Conservation (phyloP, 2,888 invertebrate species). For the Hydroisotoma schaefferi region DNA sequence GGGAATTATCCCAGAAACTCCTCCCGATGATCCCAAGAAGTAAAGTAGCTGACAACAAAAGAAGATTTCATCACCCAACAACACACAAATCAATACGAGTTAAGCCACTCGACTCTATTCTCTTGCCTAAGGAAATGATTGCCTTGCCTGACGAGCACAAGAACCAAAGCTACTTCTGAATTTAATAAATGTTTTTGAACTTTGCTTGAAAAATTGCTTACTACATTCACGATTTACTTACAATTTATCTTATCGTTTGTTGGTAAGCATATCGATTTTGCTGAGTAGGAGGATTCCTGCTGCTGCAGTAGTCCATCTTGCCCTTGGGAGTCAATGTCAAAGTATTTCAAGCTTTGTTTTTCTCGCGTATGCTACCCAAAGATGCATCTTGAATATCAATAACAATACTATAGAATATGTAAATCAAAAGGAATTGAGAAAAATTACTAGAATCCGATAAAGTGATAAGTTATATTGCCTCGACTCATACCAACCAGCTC, state of each 20-base stretch:
- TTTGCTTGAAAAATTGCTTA: neutral
- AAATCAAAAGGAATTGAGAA: conserved; percentile 1
- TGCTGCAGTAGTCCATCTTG: neutral
- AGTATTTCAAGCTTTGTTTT: neutral
- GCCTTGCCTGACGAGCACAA: too few species aligned
- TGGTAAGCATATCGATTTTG: too few species aligned
- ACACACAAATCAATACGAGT: conserved; percentile 17
- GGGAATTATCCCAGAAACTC: conserved; percentile 9
- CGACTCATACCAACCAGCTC: neutral
- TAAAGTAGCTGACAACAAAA: too few species aligned
- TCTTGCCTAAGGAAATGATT: too few species aligned
- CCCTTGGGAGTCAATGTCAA: conserved; percentile 1
- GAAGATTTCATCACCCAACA: conserved; percentile 13
- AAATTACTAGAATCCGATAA: conserved; percentile 7
- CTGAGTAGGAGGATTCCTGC: neutral
- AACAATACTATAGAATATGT: conserved; percentile 2
- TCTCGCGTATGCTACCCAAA: neutral
- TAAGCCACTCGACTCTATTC: neutral
- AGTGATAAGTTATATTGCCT: conserved; percentile 5
- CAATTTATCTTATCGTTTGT: conserved; percentile 1
- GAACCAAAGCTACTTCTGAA: neutral
- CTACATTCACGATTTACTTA: neutral
- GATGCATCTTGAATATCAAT: neutral
- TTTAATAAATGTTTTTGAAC: neutral
- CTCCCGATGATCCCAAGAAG: conserved; percentile 10